A percentile compares a stretch with the other conserved stretches of the same genome.
Evolutionary conservation across 2,113 vertebrate genomes (phyloP).

Genomic region (Tupaia chinensis): DNA sequence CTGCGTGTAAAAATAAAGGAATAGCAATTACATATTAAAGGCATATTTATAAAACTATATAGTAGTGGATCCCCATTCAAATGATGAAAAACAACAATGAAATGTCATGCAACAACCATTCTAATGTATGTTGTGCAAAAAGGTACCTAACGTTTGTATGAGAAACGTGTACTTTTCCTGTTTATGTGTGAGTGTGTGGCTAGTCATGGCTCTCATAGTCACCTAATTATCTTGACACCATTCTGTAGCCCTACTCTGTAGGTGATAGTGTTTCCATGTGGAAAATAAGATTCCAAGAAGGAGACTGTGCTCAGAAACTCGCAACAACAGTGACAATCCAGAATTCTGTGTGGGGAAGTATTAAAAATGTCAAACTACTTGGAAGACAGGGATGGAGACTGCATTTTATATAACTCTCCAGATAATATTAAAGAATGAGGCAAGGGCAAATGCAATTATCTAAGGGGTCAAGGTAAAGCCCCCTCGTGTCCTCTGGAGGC

Average conservation of each 20-base stretch:
- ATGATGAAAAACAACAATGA: background rate
- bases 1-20: conserved; percentile 5
- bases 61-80: background rate
- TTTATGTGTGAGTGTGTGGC: background rate
- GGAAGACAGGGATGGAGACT: background rate
- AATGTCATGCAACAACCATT: background rate
- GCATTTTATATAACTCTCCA: background rate
- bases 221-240: background rate
- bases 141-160: too few relatives aligned
- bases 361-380: background rate
- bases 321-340: background rate
- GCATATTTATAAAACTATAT: background rate
- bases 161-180: background rate
- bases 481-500: background rate
- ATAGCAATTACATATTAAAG: background rate
- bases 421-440: conserved; percentile 16
- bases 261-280: background rate
- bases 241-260: background rate
- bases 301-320: background rate
- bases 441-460: background rate
- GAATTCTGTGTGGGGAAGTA: background rate
- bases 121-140: too few relatives aligned
- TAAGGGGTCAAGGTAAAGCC: background rate
- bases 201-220: background rate
- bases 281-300: background rate